Evolutionary conservation across 1,140 invertebrate genomes (phyloP).

Genomic region (Drosophila pallidifrons): DNA sequence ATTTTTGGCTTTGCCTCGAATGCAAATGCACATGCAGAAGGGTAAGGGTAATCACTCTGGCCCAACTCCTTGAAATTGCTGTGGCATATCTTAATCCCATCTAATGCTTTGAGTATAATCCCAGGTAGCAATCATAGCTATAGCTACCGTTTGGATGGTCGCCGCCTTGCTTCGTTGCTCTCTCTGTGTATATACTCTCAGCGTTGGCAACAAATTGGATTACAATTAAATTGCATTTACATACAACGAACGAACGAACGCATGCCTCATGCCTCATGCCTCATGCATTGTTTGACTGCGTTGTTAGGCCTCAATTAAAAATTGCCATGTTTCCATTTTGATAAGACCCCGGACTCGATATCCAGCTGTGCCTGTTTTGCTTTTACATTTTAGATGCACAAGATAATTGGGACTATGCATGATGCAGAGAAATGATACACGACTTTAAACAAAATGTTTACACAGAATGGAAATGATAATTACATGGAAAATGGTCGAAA

Average conservation of each 20-base stretch:
- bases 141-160: conserved; percentile 50
- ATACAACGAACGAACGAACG: conserved; percentile 38
- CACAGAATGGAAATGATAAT: not conserved
- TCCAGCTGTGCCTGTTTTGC: conserved; percentile 64
- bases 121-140: conserved; percentile 58
- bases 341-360: conserved; percentile 48
- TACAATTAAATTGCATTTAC: conserved; percentile 83
- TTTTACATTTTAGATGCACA: conserved; percentile 42
- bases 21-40: conserved; percentile 37
- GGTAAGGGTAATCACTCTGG: conserved; percentile 36
- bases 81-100: conserved; percentile 72
- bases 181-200: conserved; percentile 5
- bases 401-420: conserved; percentile 50
- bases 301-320: conserved; percentile 64
- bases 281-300: conserved; percentile 47
- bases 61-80: conserved; percentile 30
- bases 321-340: conserved; percentile 61
- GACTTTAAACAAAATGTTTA: too few species aligned
- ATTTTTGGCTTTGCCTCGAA: conserved; percentile 25
- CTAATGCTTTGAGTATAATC: conserved; percentile 56
- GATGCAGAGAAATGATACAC: conserved; percentile 7
- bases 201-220: conserved; percentile 77
- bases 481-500: not conserved
- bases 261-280: conserved; percentile 35
- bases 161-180: conserved; percentile 13